Percentiles rank a stretch among this genome's conserved stretches.
Conservation (phyloP, 2,888 invertebrate species). For the Theretra japonica region DNA sequence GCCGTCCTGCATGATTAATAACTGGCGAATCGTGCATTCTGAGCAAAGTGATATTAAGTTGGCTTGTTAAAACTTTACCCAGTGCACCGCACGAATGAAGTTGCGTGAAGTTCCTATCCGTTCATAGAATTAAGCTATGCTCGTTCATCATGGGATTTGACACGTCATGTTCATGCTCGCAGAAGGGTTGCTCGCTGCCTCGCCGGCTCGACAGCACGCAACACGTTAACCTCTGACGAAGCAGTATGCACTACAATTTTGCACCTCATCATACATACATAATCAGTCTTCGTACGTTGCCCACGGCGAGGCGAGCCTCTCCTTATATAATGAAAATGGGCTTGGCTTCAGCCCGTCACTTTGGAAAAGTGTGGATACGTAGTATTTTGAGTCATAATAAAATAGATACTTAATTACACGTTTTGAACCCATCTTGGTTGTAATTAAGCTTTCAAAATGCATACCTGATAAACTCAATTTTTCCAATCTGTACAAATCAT, state of each 20-base stretch:
- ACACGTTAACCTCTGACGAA: conserved; percentile 34
- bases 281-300: not conserved
- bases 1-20: conserved; percentile 82
- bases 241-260: conserved; percentile 21
- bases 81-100: conserved; percentile 72
- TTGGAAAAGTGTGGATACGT: not conserved
- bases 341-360: not conserved
- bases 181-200: conserved; percentile 51
- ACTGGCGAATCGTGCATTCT: conserved; percentile 80
- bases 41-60: conserved; percentile 84
- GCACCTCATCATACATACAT: conserved; percentile 25
- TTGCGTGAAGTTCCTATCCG: conserved; percentile 69
- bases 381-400: too few species aligned
- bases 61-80: conserved; percentile 83
- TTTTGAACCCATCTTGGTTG: too few species aligned
- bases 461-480: too few species aligned
- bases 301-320: not conserved
- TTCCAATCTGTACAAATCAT: too few species aligned
- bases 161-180: conserved; percentile 48
- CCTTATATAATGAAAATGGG: not conserved
- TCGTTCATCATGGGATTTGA: conserved; percentile 59
- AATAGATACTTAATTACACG: too few species aligned
- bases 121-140: conserved; percentile 63
- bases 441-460: too few species aligned
- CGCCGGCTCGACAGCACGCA: conserved; percentile 39